Evolutionary conservation across 2,888 invertebrate genomes (phyloP).

Genomic region (Gonocerus acuteangulatus): DNA sequence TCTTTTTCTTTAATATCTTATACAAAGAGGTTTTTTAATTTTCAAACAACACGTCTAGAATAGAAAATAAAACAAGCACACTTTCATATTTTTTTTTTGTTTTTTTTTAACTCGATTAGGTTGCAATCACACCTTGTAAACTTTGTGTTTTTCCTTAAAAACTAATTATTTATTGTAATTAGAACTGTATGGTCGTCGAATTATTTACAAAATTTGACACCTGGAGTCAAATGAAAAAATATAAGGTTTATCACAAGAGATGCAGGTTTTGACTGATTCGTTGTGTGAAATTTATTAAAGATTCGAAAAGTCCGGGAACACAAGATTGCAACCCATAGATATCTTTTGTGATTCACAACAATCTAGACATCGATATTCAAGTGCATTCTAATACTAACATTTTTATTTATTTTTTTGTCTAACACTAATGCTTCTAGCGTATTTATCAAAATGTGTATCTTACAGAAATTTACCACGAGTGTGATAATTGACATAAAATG

Average conservation of each 20-base stretch:
- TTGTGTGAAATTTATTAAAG: neutral
- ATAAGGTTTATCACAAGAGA: conserved; percentile 19
- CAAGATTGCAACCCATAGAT: conserved; percentile 32
- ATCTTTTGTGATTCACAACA: conserved; percentile 32
- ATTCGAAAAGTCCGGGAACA: neutral
- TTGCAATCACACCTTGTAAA: conserved; percentile 33
- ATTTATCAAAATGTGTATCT: conserved; percentile 10
- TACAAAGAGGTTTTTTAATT: conserved; percentile 26
- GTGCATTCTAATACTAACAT: conserved; percentile 26
- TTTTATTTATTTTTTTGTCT: too few species aligned
- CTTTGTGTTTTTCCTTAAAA: neutral
- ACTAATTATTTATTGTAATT: neutral
- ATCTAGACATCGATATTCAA: conserved; percentile 20
- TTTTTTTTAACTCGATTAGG: conserved; percentile 25
- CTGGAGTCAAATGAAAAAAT: conserved; percentile 7
- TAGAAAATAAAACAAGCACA: conserved; percentile 35
- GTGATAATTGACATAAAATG: conserved; percentile 30
- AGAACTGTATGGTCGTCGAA: neutral
- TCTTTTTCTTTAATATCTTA: conserved; percentile 5
- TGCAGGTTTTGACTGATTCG: conserved; percentile 19
- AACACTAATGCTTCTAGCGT: conserved; percentile 24
- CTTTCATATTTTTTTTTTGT: conserved; percentile 13
- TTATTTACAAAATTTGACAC: conserved; percentile 1
- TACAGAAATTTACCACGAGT: conserved; percentile 18
- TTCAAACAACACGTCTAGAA: conserved; percentile 34